Conservation (phyloP, 1,140 invertebrate species). For the Papilio machaon region DNA sequence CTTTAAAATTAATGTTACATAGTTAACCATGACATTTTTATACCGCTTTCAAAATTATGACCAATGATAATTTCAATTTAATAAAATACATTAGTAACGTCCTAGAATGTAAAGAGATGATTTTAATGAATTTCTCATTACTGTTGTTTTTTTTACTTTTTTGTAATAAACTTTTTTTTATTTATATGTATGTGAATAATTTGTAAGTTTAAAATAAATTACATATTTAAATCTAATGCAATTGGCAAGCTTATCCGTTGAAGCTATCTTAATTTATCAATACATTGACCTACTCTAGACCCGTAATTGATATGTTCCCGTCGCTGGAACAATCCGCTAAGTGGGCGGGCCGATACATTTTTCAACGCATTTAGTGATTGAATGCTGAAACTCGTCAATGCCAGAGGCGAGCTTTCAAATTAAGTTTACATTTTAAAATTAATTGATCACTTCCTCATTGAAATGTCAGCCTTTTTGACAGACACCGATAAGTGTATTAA, state of each 20-base stretch:
- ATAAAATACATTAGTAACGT: too few species aligned
- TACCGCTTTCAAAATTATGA: too few species aligned
- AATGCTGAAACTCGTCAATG: conserved; percentile 34
- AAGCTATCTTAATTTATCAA: conserved; percentile 34
- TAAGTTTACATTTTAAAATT: conserved; percentile 29
- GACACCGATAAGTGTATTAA: conserved; percentile 43
- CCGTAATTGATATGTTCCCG: conserved; percentile 35
- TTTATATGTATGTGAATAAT: too few species aligned
- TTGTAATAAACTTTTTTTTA: too few species aligned
- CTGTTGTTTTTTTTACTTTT: too few species aligned
- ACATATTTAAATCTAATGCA: neutral
- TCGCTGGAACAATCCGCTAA: conserved; percentile 33
- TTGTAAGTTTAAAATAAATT: too few species aligned
- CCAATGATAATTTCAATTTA: too few species aligned
- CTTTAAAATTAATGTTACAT: too few species aligned
- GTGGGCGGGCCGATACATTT: conserved; percentile 36
- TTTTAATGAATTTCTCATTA: too few species aligned
- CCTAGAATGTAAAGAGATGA: too few species aligned
- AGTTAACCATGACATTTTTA: too few species aligned
- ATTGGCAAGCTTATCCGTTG: conserved; percentile 15
- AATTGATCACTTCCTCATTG: conserved; percentile 18
- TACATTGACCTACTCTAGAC: conserved; percentile 21
- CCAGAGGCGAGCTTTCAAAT: conserved; percentile 31
- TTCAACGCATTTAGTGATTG: conserved; percentile 39
- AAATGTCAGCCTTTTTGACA: conserved; percentile 50